phyloP scores from a whole-genome alignment of 2,888 invertebrate species.

The Dichetophora obliterata region DNA sequence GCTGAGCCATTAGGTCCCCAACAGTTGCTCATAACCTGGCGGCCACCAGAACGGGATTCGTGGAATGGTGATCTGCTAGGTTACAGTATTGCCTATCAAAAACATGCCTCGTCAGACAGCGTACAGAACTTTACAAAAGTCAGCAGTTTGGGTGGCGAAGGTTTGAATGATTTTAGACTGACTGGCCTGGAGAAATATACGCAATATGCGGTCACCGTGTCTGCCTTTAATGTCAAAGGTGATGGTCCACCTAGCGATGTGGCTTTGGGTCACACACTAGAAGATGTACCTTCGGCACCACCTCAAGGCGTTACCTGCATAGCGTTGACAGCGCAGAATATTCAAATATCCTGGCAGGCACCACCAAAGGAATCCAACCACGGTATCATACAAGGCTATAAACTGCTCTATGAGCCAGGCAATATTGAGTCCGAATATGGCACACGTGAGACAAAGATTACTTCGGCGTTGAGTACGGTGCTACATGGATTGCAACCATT shows the following conservation, averaged over 20 bases:
- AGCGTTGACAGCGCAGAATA: conserved; percentile 78
- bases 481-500: conserved; percentile 74
- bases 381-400: conserved; percentile 82
- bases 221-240: conserved; percentile 85
- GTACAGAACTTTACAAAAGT: conserved; percentile 66
- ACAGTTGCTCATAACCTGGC: conserved; percentile 81
- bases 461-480: conserved; percentile 72
- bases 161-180: conserved; percentile 74
- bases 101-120: conserved; percentile 69
- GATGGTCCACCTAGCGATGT: conserved; percentile 82
- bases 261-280: conserved; percentile 69
- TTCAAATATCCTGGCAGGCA: conserved; percentile 80
- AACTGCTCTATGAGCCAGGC: conserved; percentile 77
- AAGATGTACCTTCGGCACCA: conserved; percentile 77
- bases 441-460: conserved; percentile 71
- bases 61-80: conserved; percentile 84
- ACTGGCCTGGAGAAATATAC: conserved; percentile 82
- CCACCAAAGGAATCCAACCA: conserved; percentile 76
- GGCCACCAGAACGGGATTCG: conserved; percentile 78
- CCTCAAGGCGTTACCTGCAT: conserved; percentile 78
- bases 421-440: conserved; percentile 65
- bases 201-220: conserved; percentile 82
- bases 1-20: conserved; percentile 79
- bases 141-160: conserved; percentile 70
- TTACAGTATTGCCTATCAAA: conserved; percentile 75